Base-by-base conservation (phyloP, 2,113 vertebrate species). In the Rhinolophus ferrumequinum region DNA sequence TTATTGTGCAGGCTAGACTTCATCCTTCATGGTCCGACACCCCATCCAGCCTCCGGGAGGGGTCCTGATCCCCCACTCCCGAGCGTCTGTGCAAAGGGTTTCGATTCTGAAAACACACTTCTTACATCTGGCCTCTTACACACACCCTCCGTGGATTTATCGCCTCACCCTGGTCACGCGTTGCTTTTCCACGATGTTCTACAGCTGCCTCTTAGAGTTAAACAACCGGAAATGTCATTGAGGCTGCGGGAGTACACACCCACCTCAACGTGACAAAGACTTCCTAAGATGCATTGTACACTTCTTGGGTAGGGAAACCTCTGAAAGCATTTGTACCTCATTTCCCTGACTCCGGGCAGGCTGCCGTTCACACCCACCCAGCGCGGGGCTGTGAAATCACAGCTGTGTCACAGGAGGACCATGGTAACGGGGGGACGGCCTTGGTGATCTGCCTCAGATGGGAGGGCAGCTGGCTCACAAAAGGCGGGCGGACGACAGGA, bases 11-110 rank as follows among this genome's bases (percentile, higher is more conserved):
- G 52, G 30, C 14, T 0, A 0, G 38, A 16, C 18, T 50, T 38
- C 6, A 13, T 18, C 84, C 83, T 3, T 0, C 58, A n/a, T 2
- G 28, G 24, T 28, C 38, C 0, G 15, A 22, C n/a, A 5, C 66
- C 60, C 22, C n/a, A 10, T 18, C 52, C 38, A 16, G 33, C 24
- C 44, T 15, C 38, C 47, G 2, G 3, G 1, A 11, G 62, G 0
- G 14, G 4, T 6, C 11, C 52, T 5, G 10, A 22, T 2, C n/a
- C 0, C 0, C 6, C 5, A 1, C 2, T 47, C 6, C 4, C 2
- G 3, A 16, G 67, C 4, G 0, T 30, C 56, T 21, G 22, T 16
- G 54, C 1, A 14, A n/a, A 88, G 54, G 11, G 0, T 38, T 85
- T 33, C 3, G 2, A 3, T 69, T 60, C 56, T 41, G 50, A n/a